These are phyloP conservation scores for Esperia sulphurella DNA, from an alignment of 2,888 invertebrate genomes.

Conservation along the genomic window DNA sequence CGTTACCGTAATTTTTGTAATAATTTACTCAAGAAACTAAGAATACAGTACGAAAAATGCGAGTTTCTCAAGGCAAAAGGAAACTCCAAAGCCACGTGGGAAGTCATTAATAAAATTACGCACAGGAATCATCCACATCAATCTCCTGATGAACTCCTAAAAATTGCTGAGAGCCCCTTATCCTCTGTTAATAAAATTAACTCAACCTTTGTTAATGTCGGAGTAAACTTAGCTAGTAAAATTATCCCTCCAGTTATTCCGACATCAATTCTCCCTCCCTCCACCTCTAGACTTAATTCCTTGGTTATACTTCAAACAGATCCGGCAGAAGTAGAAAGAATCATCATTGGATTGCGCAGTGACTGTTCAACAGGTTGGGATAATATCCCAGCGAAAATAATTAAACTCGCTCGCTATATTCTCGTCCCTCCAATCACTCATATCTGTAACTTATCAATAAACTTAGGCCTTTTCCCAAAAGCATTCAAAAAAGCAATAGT, in stretches of 20 bases:
- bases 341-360: neutral
- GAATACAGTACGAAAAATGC: constrained; percentile 1
- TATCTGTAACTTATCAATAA: constrained; percentile 10
- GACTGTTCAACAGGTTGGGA: constrained; percentile 11
- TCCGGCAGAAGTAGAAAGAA: neutral
- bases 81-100: neutral
- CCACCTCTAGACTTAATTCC: neutral
- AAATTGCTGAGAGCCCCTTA: too few species aligned
- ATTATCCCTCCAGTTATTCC: neutral
- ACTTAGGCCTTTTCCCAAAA: constrained; percentile 14
- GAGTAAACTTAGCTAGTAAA: neutral
- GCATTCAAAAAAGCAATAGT: constrained; percentile 15
- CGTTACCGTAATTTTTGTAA: neutral
- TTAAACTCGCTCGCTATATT: constrained; percentile 5
- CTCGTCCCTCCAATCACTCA: constrained; percentile 5
- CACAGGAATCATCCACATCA: neutral
- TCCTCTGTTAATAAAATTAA: neutral
- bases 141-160: neutral
- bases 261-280: neutral
- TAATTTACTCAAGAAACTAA: neutral
- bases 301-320: neutral
- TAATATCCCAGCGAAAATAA: constrained; percentile 3
- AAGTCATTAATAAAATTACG: neutral
- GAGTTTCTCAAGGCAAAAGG: constrained; percentile 1
- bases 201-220: neutral